These are phyloP conservation scores for Aplysia californica DNA, from an alignment of 1,140 invertebrate species.

Conservation along the genomic window DNA sequence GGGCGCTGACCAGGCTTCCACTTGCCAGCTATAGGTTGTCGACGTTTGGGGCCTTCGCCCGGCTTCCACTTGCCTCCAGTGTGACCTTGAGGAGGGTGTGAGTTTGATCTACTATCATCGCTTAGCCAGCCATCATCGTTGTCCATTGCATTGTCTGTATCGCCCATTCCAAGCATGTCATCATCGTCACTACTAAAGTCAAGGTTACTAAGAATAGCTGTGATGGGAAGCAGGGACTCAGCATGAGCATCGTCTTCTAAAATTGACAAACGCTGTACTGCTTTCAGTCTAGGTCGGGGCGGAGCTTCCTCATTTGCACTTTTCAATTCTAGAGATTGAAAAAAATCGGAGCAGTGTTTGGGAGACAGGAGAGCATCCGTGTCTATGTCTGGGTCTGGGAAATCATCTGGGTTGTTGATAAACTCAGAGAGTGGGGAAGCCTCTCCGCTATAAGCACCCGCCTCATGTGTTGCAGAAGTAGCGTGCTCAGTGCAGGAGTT, in stretches of 20 bases:
- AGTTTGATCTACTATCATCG: constrained; percentile 51
- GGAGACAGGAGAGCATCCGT: constrained; percentile 8
- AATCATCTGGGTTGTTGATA: constrained; percentile 27
- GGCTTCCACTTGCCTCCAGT: constrained; percentile 83
- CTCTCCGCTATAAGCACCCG: constrained; percentile 22
- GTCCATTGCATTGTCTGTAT: constrained; percentile 48
- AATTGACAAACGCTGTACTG: constrained; percentile 15
- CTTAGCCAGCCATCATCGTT: constrained; percentile 22
- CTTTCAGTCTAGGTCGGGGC: constrained; percentile 12
- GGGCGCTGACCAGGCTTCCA: constrained; percentile 44
- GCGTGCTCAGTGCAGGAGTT: too few relatives aligned
- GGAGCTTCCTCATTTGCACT: constrained; percentile 74
- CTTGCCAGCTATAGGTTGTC: constrained; percentile 35
- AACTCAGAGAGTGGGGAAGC: constrained; percentile 35
- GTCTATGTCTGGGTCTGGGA: constrained; percentile 13
- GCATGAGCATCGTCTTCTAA: constrained; percentile 31
- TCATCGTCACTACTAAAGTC: constrained; percentile 60
- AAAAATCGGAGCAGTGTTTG: constrained; percentile 71
- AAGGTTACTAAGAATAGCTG: constrained; percentile 57
- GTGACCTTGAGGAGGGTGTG: constrained; percentile 71
- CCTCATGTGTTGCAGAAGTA: too few relatives aligned
- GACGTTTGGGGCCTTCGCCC: constrained; percentile 47
- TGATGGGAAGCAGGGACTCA: constrained; percentile 42
- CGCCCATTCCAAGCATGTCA: constrained; percentile 36
- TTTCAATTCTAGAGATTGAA: constrained; percentile 84